phyloP scores from a whole-genome alignment of 2,113 vertebrate genomes.

The Dipodomys stephensi region DNA sequence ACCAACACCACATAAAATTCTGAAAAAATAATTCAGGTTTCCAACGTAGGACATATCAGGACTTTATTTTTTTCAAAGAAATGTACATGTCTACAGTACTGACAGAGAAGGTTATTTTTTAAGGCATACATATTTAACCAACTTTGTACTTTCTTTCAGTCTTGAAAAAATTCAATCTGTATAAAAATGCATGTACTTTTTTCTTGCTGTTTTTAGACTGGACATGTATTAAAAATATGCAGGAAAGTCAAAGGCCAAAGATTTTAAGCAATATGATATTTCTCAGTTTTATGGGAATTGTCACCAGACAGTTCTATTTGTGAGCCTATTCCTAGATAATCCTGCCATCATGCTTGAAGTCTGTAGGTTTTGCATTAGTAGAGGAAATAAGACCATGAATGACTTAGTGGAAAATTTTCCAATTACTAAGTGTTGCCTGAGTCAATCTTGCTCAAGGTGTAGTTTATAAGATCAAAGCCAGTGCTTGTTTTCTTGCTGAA shows the following conservation, averaged over 20 bases:
- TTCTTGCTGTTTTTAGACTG: neutral
- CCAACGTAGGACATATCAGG: neutral
- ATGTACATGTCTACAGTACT: neutral
- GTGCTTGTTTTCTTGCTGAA: neutral
- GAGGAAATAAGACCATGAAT: neutral
- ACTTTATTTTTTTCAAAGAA: neutral
- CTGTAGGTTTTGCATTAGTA: neutral
- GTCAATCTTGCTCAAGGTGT: neutral
- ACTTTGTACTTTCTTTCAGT: neutral
- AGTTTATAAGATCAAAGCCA: neutral
- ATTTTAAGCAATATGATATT: neutral
- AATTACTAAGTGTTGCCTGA: neutral
- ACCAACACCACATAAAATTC: neutral
- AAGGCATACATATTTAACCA: neutral
- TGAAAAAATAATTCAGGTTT: neutral
- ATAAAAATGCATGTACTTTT: neutral
- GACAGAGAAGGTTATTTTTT: neutral
- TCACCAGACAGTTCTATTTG: neutral
- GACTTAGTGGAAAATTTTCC: neutral
- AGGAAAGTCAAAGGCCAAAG: neutral
- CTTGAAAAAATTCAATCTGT: neutral
- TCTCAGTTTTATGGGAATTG: too few species aligned
- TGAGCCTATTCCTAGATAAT: neutral
- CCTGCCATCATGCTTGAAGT: neutral
- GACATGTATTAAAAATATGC: neutral